Conservation (phyloP, 2,113 vertebrate species). For the Dipodomys stephensi region DNA sequence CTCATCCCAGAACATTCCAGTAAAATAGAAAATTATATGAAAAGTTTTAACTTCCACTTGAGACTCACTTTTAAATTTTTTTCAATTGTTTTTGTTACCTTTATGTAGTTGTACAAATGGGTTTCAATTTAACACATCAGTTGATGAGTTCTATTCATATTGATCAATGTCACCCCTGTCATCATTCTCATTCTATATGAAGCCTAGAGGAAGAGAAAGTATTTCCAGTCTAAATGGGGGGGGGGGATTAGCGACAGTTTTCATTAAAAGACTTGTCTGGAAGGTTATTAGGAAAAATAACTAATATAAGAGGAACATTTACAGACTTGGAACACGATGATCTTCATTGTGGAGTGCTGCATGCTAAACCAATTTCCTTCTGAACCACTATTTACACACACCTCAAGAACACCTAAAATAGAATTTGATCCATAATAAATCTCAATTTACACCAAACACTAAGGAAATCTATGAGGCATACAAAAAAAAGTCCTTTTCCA, state of each 20-base stretch:
- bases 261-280: background rate
- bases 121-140: no score
- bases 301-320: background rate
- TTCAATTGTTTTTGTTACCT: no score
- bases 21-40: background rate
- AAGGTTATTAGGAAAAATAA: slow-evolving; percentile 2
- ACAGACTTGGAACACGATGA: background rate
- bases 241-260: background rate
- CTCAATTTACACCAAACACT: slow-evolving; percentile 57
- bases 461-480: slow-evolving; percentile 2
- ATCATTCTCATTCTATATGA: background rate
- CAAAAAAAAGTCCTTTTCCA: background rate
- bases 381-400: slow-evolving; percentile 52
- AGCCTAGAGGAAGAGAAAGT: background rate
- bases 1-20: background rate
- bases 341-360: background rate
- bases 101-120: no score
- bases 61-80: background rate
- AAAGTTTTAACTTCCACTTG: background rate
- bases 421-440: slow-evolving; percentile 61
- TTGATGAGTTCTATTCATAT: no score
- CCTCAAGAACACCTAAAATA: slow-evolving; percentile 51
- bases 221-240: background rate
- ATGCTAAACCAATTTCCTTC: slow-evolving; percentile 33
- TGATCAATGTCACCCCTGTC: no score